Base-by-base conservation (phyloP, 2,797 vertebrate species). In the Tiaroga cobitis region DNA sequence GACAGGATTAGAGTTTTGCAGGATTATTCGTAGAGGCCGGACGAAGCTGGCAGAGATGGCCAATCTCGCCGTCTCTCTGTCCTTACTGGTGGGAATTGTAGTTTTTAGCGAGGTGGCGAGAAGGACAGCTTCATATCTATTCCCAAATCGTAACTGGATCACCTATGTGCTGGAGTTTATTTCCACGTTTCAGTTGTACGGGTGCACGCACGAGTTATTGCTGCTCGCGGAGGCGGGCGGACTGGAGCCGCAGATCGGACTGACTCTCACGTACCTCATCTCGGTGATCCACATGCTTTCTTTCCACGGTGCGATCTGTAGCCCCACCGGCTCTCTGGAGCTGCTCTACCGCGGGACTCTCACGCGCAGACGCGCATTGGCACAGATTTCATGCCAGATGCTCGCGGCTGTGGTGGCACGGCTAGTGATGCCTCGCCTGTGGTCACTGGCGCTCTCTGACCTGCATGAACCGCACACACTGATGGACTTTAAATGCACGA, bases 131-230 rank as follows among this genome's bases (percentile, higher is more conserved):
- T 19, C 1, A 21, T 56, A 67, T 37, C 84, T 91, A 39, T 21
- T 88, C 6, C 37, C 67, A 2, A 69, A 82, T 9, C 39, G 61
- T 80, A 46, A 65, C 91, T 19, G 41, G 39, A 59, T 75, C 46
- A 0, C 67, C 16, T 92, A 96, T 85, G 83, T 92, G 0, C 11
- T 93, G 90, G 98, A 99, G 94, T 83, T 96, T 54, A 90, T 96
- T 32, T 95, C 95, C 83, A 97, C 97, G 77, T 94, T 98, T 85
- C 98, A 99, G 94, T 92, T 97, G 1, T 97, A 97, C 89, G 95
- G 95, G 87, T 98, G 97, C 94, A 95, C 97, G 2, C 96, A 95
- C 37, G 97, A 99, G 91, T 94, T 97, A 0, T 92, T 93, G 87
- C 87, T 98, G 86, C 95, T 98, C 16, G 90, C 92, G 0, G 91